A percentile compares a stretch with the other conserved stretches of the same genome.
phyloP scores from a whole-genome alignment of 2,888 invertebrate species.

The Heliconius hortense region DNA sequence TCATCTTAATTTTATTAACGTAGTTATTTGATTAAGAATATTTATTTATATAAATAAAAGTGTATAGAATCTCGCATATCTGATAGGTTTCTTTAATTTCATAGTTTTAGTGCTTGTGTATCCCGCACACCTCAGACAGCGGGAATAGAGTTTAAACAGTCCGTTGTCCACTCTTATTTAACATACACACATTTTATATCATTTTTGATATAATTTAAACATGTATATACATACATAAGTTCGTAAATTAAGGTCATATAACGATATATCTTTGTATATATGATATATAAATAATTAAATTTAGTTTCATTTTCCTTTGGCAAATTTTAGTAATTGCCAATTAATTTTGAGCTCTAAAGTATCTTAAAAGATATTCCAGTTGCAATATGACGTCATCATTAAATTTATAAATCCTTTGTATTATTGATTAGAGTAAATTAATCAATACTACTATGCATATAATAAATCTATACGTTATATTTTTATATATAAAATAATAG shows the following conservation, averaged over 20 bases:
- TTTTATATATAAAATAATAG: background rate
- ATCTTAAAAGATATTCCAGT: background rate
- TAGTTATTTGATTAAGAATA: background rate
- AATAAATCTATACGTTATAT: background rate
- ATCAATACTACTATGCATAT: background rate
- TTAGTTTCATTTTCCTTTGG: background rate
- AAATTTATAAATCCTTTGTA: background rate
- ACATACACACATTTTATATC: too few relatives aligned
- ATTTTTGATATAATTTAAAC: too few relatives aligned
- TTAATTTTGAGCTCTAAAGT: slow-evolving; percentile 5
- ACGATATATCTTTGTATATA: background rate
- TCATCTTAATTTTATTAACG: background rate
- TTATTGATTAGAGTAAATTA: background rate
- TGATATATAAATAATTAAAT: background rate
- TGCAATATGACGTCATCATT: background rate
- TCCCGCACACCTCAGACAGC: too few relatives aligned
- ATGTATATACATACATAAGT: background rate
- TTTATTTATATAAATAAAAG: background rate
- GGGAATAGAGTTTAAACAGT: too few relatives aligned
- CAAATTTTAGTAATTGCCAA: background rate
- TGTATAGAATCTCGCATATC: background rate
- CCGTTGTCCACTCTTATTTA: too few relatives aligned
- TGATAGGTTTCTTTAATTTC: background rate
- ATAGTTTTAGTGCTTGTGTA: background rate
- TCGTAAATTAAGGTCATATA: background rate